phyloP scores from a whole-genome alignment of 2,113 vertebrate species.

The Smithornis capensis region DNA sequence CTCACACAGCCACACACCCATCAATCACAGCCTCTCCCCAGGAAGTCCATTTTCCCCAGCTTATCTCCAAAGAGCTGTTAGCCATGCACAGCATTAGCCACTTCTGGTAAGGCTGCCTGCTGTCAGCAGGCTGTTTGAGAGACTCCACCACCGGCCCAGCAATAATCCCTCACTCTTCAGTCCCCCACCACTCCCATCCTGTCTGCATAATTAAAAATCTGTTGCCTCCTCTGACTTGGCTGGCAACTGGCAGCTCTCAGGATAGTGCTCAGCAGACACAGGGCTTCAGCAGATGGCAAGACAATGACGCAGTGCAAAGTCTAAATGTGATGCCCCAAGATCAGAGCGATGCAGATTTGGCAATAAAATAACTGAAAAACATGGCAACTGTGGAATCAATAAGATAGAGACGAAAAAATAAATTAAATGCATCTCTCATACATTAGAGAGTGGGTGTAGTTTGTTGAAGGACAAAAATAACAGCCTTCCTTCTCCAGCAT shows the following conservation, averaged over 20 bases:
- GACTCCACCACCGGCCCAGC: neutral
- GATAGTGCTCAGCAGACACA: neutral
- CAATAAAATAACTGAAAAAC: neutral
- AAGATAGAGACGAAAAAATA: neutral
- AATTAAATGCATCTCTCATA: neutral
- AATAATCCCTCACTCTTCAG: neutral
- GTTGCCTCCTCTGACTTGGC: neutral
- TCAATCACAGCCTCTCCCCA: neutral
- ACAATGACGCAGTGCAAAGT: neutral
- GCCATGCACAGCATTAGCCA: neutral
- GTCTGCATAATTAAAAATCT: constrained; percentile 50
- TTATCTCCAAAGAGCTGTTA: neutral
- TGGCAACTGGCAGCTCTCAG: neutral
- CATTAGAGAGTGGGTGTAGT: neutral
- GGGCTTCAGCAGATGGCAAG: constrained; percentile 44
- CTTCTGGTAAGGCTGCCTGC: neutral
- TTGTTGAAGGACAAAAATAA: neutral
- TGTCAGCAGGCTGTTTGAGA: neutral
- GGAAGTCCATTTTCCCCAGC: neutral
- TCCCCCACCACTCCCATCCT: constrained; percentile 7
- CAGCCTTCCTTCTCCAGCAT: neutral
- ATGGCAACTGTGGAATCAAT: neutral
- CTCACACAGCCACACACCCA: neutral
- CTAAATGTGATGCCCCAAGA: neutral
- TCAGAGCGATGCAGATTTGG: neutral